Evolutionary conservation across 2,888 invertebrate species (phyloP).

Genomic region (Dichetophora obliterata): DNA sequence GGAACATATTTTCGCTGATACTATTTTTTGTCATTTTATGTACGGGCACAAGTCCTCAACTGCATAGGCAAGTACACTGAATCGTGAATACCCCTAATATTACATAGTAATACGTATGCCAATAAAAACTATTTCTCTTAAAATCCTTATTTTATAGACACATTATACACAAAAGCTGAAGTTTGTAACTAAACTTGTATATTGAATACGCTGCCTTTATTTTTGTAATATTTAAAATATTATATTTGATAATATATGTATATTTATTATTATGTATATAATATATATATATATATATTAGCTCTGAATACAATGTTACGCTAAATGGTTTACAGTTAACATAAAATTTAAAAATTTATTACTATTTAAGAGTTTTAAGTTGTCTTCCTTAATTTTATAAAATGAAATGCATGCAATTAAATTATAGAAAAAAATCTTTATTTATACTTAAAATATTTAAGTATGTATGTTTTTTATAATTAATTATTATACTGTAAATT

Average conservation of each 20-base stretch:
- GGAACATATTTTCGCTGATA: no score
- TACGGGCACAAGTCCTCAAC: no score
- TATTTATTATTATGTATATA: not conserved
- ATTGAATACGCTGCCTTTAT: constrained; percentile 28
- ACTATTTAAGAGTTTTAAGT: not conserved
- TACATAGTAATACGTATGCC: no score
- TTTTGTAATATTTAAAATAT: constrained; percentile 34
- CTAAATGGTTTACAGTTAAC: not conserved
- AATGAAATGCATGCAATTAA: not conserved
- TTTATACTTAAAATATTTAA: not conserved
- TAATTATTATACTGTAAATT: not conserved
- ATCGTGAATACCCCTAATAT: no score
- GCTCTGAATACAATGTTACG: no score
- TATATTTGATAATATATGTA: not conserved
- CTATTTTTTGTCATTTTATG: no score
- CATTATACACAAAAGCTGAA: no score
- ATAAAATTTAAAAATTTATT: not conserved
- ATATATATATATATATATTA: no score
- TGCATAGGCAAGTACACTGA: no score
- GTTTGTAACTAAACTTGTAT: no score
- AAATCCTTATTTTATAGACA: no score
- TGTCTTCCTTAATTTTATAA: not conserved
- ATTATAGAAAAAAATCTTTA: not conserved
- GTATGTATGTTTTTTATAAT: not conserved
- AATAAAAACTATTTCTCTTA: no score